A percentile compares a stretch with the other conserved stretches of the same genome.
phyloP scores from a whole-genome alignment of 2,797 vertebrate species.

The Hirundo rustica region DNA sequence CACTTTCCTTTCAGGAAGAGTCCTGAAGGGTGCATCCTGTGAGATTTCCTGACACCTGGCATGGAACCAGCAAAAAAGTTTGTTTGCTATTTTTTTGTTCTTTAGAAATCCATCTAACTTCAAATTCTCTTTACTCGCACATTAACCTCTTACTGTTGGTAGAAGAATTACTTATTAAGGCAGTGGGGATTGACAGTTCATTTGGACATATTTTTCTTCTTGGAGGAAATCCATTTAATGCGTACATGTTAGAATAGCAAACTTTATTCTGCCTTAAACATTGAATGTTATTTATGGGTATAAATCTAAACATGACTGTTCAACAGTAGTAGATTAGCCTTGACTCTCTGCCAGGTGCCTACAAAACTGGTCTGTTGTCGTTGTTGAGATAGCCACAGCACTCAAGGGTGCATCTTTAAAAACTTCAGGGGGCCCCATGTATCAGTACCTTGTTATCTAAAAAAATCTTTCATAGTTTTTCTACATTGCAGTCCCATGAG shows the following conservation, averaged over 20 bases:
- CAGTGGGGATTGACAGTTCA: not conserved
- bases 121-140: not conserved
- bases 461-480: no score
- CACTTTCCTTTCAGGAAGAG: conserved; percentile 61
- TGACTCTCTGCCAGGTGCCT: not conserved
- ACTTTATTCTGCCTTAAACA: not conserved
- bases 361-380: not conserved
- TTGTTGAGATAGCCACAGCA: no score
- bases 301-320: not conserved
- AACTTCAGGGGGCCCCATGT: no score
- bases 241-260: not conserved
- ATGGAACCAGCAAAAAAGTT: not conserved
- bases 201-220: not conserved
- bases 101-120: not conserved
- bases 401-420: no score
- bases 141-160: not conserved
- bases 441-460: no score
- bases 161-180: not conserved
- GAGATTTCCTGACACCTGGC: conserved; percentile 1
- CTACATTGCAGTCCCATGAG: no score
- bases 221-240: not conserved
- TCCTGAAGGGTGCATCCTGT: conserved; percentile 39
- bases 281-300: not conserved
- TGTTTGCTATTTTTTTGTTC: not conserved
- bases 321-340: not conserved